Evolutionary conservation across 2,797 vertebrate genomes (phyloP), one percentile per base, ranked within the genome.

Genomic region (Pangasius macronema): DNA sequence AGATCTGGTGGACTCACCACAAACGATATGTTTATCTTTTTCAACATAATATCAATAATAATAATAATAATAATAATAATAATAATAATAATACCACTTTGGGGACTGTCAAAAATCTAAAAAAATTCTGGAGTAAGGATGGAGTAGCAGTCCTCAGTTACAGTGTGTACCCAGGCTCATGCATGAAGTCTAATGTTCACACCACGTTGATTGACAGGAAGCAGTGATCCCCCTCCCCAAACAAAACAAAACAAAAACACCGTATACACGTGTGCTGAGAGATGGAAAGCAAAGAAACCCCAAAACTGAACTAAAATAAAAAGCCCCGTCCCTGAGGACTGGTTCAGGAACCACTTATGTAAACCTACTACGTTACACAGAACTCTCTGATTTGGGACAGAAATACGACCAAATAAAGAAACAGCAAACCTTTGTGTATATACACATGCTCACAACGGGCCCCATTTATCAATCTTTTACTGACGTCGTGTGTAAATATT

Each of bases 1-100:
- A 89, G 46, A 85, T 88, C 67, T 72, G 83, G 68, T 75, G 82
- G 63, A 87, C 65, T 36, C 87, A 87, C 81, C 72, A 91, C 88
- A 77, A 88, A 88, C 22, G 51, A 79, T 79, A 79, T 57, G 76
- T 20, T 20, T 57, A 3, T 18, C 14, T 30, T 8, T 72, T 42
- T 73, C 8, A 13, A 42, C 8, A 70, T 36, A 36, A 75, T 46
- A 46, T 49, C 27, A 49, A 24, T 14, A 49, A 73, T 22, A 73
- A 73, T 42, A 73, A 46, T 24, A 73, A 73, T n/a, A n/a, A 14
- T 49, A n/a, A n/a, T n/a, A 49, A 24, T 14, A 49, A 73, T 22
- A 73, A 73, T 42, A n/a, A 46, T 51, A 49, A 76, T 55, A 55
- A 53, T 57, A 79, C 46, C 67, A 88, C 70, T 80, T 85, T 30